Base-by-base conservation (phyloP, 2,888 invertebrate genomes). In the Plutella xylostella region DNA sequence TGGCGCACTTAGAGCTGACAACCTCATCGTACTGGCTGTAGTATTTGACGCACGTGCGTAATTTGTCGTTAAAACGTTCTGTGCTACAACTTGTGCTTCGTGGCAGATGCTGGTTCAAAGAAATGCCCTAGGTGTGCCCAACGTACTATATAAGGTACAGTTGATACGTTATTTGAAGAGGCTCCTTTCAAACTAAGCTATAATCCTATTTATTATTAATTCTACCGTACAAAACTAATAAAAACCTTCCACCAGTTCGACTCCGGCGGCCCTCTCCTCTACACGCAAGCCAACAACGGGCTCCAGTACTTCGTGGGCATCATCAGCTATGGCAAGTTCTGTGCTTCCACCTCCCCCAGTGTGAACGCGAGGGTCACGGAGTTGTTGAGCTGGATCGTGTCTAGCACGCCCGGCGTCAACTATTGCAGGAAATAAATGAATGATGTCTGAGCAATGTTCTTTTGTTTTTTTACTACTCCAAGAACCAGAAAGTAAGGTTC, bases 211-310 rank as follows among this genome's bases (percentile, higher is more conserved):
- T 37, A 4, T 37, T 9, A 19, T 37, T 37, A 37, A 6, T 15
- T 37, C 11, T 3, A n/a, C 20, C 3, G 14, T 19, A n/a, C n/a
- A n/a, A n/a, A 4, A 28, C n/a, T 4, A 4, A n/a, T 15, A 14
- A 4, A 33, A 14, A 45, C 5, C 33, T 20, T 35, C 35, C 47
- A 42, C 0, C 61, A 80, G 80, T 56, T 64, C 22, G 78, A 87
- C 55, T 86, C 87, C 4, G 89, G 89, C 2, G 89, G 89, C 0
- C 88, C 89, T 0, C 46, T 79, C 0, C 55, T 88, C 1, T 40
- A 6, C 28, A 21, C 18, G 17, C 28, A 41, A 11, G 1, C 18
- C 1, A 45, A 34, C 14, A 63, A 53, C 0, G 72, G 68, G 0
- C 58, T 72, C 2, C 53, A 83, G 1, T 79, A 72, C 51, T 12